Evolutionary conservation across 2,888 invertebrate species (phyloP).

Genomic region (Smittia aterrima): DNA sequence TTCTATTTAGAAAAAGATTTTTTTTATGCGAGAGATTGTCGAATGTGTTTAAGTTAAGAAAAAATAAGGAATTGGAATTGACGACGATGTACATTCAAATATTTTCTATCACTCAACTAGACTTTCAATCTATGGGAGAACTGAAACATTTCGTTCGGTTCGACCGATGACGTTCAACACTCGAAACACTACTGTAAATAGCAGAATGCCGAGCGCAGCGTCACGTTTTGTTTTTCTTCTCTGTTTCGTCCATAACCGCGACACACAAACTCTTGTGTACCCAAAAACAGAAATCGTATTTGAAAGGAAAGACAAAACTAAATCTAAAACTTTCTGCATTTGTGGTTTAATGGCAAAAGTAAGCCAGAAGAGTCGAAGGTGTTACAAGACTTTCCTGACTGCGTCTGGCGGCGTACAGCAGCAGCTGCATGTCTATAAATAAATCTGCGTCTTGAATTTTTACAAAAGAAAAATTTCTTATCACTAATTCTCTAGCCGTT

Average conservation of each 20-base stretch:
- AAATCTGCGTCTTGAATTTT: slow-evolving; percentile 30
- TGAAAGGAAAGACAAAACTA: slow-evolving; percentile 4
- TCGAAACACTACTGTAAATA: not conserved
- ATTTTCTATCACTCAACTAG: slow-evolving; percentile 1
- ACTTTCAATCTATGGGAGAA: not conserved
- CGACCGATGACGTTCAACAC: not conserved
- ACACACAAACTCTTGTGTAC: not conserved
- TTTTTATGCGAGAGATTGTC: too few species aligned
- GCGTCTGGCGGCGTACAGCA: slow-evolving; percentile 27
- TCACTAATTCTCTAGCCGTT: slow-evolving; percentile 40
- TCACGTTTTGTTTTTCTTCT: slow-evolving; percentile 19
- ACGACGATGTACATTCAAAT: slow-evolving; percentile 23
- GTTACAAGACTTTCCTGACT: not conserved
- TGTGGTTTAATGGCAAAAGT: slow-evolving; percentile 16
- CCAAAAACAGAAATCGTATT: not conserved
- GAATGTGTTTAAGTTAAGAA: too few species aligned
- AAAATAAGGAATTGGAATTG: not conserved
- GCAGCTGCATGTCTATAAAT: slow-evolving; percentile 32
- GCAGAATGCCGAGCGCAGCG: not conserved
- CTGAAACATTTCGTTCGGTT: not conserved
- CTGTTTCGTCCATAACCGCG: not conserved
- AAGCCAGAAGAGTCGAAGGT: not conserved
- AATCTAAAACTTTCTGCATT: slow-evolving; percentile 9
- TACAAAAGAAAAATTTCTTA: slow-evolving; percentile 39
- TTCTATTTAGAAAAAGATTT: too few species aligned